phyloP scores from a whole-genome alignment of 2,113 vertebrate species.

The Zosterops hypoxanthus region DNA sequence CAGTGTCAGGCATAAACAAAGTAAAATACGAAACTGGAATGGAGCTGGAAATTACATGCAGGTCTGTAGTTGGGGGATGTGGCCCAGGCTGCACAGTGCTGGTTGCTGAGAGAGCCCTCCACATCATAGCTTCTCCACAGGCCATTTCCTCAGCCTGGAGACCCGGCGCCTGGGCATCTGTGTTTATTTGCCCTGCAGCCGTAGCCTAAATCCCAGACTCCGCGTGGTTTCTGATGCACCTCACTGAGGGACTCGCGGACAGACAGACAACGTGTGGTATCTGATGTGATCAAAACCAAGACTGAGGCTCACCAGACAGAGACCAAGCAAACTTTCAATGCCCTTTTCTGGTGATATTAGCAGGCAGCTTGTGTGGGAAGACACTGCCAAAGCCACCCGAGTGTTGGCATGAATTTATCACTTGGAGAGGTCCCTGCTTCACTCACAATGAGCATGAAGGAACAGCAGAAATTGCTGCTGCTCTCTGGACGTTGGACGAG shows the following conservation, averaged over 20 bases:
- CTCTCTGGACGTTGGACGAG: not conserved
- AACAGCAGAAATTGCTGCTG: not conserved
- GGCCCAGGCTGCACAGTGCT: not conserved
- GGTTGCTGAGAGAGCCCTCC: not conserved
- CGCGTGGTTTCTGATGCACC: not conserved
- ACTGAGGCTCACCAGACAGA: not conserved
- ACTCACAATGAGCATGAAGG: not conserved
- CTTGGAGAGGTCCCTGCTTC: not conserved
- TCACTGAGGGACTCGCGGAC: not conserved
- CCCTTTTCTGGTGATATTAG: not conserved
- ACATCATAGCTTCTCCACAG: not conserved
- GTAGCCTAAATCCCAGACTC: not conserved
- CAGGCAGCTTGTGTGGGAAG: not conserved
- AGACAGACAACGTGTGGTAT: not conserved
- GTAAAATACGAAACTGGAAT: not conserved
- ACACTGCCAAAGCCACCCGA: not conserved
- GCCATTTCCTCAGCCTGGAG: not conserved
- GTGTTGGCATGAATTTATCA: not conserved
- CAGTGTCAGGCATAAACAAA: not conserved
- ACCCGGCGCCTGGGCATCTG: not conserved
- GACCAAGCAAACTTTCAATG: not conserved
- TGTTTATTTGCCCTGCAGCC: not conserved
- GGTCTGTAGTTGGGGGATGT: not conserved
- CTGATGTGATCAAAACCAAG: not conserved
- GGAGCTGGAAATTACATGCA: not conserved